phyloP scores from a whole-genome alignment of 2,797 vertebrate species.

The Carduelis carduelis region DNA sequence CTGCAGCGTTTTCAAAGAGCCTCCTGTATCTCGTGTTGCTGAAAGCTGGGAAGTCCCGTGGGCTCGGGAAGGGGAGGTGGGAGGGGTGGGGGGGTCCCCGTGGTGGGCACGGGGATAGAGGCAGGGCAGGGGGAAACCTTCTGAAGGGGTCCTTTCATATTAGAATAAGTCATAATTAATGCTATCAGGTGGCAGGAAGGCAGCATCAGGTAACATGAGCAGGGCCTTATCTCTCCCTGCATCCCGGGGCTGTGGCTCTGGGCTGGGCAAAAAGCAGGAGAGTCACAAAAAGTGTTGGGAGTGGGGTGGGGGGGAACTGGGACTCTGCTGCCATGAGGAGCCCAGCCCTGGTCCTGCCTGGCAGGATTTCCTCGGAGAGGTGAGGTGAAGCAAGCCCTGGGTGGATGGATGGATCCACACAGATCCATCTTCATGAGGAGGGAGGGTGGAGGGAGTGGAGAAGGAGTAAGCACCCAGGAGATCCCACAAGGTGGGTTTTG shows the following conservation, averaged over 20 bases:
- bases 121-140: background rate
- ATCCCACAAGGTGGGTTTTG: background rate
- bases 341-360: accelerated
- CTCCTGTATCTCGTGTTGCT: conserved; percentile 55
- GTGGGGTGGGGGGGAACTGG: background rate
- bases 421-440: background rate
- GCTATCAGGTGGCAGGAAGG: conserved; percentile 35
- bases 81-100: background rate
- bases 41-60: conserved; percentile 48
- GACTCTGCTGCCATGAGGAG: background rate
- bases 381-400: background rate
- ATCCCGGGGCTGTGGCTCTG: background rate
- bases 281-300: background rate
- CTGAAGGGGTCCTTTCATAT: conserved; percentile 52
- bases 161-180: conserved; percentile 36
- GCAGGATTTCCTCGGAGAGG: background rate
- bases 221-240: conserved; percentile 17
- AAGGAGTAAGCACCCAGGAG: accelerated
- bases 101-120: background rate
- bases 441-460: background rate
- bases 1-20: conserved; percentile 40
- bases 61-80: background rate
- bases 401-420: accelerated
- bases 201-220: conserved; percentile 7
- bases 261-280: background rate